phyloP scores from a whole-genome alignment of 2,113 vertebrate genomes.

The Paracyprichromis sp. region DNA sequence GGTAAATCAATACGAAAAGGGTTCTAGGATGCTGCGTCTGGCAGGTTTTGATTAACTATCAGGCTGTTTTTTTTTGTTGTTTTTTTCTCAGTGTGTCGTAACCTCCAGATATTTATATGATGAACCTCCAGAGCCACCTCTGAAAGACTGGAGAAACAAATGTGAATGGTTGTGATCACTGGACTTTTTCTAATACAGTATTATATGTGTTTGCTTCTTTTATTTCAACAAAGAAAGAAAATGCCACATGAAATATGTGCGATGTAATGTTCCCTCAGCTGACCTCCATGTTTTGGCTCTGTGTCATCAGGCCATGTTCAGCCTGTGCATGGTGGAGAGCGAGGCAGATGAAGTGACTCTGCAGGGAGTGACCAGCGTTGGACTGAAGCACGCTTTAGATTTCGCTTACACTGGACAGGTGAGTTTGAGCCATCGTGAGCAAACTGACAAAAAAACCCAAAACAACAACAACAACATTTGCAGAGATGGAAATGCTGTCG shows the following conservation, averaged over 20 bases:
- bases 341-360: conserved; percentile 92
- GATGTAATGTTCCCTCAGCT: neutral
- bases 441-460: fast-evolving
- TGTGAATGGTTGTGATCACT: neutral
- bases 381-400: conserved; percentile 92
- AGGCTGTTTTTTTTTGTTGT: neutral
- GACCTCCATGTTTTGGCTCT: neutral
- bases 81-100: neutral
- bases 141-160: neutral
- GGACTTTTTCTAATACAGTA: neutral
- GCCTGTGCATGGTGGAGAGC: conserved; percentile 98
- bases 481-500: neutral
- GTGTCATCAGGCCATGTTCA: conserved; percentile 90
- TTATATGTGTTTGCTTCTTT: neutral
- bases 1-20: conserved; percentile 15
- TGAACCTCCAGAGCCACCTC: neutral
- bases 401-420: conserved; percentile 98
- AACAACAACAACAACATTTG: neutral
- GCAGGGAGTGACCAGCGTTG: conserved; percentile 88
- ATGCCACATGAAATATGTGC: neutral
- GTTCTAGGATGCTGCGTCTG: neutral
- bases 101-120: neutral
- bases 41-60: conserved; percentile 1
- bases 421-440: conserved; percentile 16
- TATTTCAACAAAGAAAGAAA: neutral